Conservation (phyloP, 1,140 invertebrate genomes). For the Lamellibrachia luymesi region DNA sequence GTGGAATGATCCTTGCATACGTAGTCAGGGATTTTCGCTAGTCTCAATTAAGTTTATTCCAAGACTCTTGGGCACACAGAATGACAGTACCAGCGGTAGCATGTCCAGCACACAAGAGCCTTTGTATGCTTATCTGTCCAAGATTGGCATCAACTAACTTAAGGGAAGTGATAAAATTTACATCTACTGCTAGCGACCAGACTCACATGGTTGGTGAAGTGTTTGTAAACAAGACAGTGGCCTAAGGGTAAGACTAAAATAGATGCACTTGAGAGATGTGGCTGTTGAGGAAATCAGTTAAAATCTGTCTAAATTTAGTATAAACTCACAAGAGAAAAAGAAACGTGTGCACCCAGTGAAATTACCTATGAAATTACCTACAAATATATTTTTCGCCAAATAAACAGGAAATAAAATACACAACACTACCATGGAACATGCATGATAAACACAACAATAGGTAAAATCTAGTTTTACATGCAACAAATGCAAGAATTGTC, state of each 20-base stretch:
- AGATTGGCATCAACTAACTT: not conserved
- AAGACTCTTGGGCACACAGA: too few relatives aligned
- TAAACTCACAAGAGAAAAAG: not conserved
- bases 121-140: too few relatives aligned
- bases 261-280: not conserved
- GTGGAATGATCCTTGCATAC: not conserved
- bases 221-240: not conserved
- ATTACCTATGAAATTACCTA: not conserved
- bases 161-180: not conserved
- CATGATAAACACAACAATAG: not conserved
- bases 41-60: too few relatives aligned
- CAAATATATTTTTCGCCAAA: too few relatives aligned
- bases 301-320: not conserved
- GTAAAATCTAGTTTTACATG: not conserved
- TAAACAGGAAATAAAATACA: conserved; percentile 5
- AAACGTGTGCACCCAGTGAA: not conserved
- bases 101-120: not conserved
- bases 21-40: not conserved
- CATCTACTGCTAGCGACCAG: not conserved
- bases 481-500: not conserved
- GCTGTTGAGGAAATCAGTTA: not conserved
- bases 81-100: too few relatives aligned
- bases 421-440: not conserved
- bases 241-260: not conserved
- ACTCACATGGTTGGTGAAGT: not conserved